A percentile compares a stretch with the other conserved stretches of the same genome.
Conservation (phyloP, 1,140 invertebrate species). For the Amyelois transitella region DNA sequence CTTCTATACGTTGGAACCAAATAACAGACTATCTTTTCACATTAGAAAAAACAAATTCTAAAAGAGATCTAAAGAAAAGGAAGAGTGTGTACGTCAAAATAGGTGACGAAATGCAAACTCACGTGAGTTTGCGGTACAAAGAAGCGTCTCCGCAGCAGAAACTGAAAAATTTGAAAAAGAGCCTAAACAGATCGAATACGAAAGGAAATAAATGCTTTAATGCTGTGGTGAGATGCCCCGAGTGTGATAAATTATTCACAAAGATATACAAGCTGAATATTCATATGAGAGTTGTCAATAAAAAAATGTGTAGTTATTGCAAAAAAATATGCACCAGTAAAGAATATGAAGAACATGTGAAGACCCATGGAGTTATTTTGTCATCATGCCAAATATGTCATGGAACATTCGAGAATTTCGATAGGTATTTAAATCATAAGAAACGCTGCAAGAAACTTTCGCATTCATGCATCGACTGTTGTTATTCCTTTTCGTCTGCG, state of each 20-base stretch:
- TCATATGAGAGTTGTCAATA: constrained; percentile 18
- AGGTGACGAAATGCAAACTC: constrained; percentile 4
- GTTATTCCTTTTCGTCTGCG: constrained; percentile 7
- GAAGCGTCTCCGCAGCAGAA: neutral
- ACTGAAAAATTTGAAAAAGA: constrained; percentile 1
- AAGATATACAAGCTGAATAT: constrained; percentile 15
- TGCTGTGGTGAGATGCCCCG: constrained; percentile 16
- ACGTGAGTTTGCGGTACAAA: constrained; percentile 1
- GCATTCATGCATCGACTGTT: constrained; percentile 21
- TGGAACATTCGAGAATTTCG: constrained; percentile 11
- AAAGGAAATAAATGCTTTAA: neutral
- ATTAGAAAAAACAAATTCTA: neutral
- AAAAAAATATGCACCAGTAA: constrained; percentile 12
- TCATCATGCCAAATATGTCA: constrained; percentile 18
- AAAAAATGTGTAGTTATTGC: constrained; percentile 20
- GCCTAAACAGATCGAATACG: neutral
- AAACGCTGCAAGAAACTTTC: constrained; percentile 9
- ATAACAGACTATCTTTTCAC: constrained; percentile 10
- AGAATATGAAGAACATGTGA: constrained; percentile 11
- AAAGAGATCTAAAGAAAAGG: constrained; percentile 3
- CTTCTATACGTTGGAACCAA: constrained; percentile 15
- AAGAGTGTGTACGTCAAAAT: constrained; percentile 16
- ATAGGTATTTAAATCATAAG: constrained; percentile 8
- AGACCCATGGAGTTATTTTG: constrained; percentile 6
- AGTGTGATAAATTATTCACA: constrained; percentile 14